These are phyloP conservation scores for Amyelois transitella DNA, from an alignment of 1,140 invertebrate genomes.

Conservation along the genomic window DNA sequence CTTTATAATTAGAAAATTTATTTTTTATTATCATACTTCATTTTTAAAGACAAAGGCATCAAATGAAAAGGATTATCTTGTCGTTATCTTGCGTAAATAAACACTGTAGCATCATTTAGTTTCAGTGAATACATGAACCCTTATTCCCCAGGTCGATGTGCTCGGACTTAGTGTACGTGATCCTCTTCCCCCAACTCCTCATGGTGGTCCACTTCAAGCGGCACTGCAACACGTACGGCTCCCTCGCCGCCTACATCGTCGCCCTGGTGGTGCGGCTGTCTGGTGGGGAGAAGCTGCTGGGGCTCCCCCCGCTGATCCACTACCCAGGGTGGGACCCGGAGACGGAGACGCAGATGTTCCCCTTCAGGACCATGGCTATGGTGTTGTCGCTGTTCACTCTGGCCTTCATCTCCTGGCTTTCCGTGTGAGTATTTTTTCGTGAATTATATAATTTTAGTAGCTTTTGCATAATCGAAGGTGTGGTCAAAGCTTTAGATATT, in stretches of 20 bases:
- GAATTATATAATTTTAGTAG: neutral
- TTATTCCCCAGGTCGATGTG: constrained; percentile 87
- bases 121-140: no score
- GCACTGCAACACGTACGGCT: constrained; percentile 97
- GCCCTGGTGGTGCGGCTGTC: constrained; percentile 90
- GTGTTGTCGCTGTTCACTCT: constrained; percentile 86
- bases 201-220: constrained; percentile 97
- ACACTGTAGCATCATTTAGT: no score
- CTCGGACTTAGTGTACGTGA: constrained; percentile 97
- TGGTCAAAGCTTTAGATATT: no score
- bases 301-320: constrained; percentile 87
- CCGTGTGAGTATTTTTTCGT: constrained; percentile 75
- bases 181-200: constrained; percentile 97
- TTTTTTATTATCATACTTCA: no score
- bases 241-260: constrained; percentile 90
- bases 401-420: constrained; percentile 84
- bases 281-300: constrained; percentile 89
- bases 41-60: no score
- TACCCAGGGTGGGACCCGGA: constrained; percentile 90
- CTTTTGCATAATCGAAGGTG: neutral
- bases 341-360: constrained; percentile 84
- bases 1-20: no score
- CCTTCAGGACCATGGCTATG: constrained; percentile 95
- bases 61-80: no score
- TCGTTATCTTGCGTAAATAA: no score